These are phyloP conservation scores for Drosophila watanabei DNA, from an alignment of 1,140 invertebrate genomes.

Conservation along the genomic window DNA sequence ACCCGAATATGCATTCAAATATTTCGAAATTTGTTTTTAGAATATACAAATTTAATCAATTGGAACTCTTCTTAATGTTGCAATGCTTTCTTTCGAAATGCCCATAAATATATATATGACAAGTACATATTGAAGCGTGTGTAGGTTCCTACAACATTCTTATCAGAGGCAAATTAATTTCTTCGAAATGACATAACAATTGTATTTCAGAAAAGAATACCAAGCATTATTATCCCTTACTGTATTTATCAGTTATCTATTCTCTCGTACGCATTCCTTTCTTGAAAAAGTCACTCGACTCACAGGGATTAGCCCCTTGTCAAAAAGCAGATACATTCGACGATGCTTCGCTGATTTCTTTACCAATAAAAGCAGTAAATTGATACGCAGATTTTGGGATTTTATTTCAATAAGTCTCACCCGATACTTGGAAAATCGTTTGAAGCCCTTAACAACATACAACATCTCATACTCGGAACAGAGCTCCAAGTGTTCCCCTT, in stretches of 20 bases:
- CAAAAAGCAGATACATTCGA: conserved; percentile 9
- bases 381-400: conserved; percentile 67
- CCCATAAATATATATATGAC: too few species aligned
- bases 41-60: too few species aligned
- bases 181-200: not conserved
- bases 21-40: too few species aligned
- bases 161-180: not conserved
- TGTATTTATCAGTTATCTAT: conserved; percentile 21
- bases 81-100: too few species aligned
- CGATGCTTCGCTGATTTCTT: conserved; percentile 41
- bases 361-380: conserved; percentile 57
- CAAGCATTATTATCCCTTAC: not conserved
- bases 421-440: conserved; percentile 63
- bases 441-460: conserved; percentile 39
- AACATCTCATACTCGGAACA: conserved; percentile 38
- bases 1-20: too few species aligned
- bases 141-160: not conserved
- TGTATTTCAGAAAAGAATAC: conserved; percentile 4
- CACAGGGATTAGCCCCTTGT: conserved; percentile 33
- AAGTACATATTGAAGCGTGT: not conserved
- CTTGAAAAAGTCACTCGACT: conserved; percentile 2
- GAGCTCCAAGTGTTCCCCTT: conserved; percentile 18
- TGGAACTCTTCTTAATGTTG: too few species aligned
- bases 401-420: conserved; percentile 47
- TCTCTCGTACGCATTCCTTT: conserved; percentile 1